These are phyloP conservation scores for Diploptera punctata DNA, from an alignment of 2,888 invertebrate species.

Conservation along the genomic window DNA sequence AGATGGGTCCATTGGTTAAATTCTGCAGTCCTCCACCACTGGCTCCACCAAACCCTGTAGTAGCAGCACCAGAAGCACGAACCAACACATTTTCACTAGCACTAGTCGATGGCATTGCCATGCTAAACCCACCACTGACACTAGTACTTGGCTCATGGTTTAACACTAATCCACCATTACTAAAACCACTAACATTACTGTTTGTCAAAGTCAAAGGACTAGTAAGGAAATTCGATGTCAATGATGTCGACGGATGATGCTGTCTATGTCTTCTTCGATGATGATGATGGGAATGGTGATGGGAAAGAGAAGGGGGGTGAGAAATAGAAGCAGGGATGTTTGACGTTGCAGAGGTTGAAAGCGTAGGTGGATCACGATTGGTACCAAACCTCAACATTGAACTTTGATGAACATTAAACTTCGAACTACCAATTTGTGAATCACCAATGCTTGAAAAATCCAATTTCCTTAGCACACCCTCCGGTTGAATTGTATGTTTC, in stretches of 20 bases:
- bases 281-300: constrained; percentile 14
- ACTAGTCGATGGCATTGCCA: constrained; percentile 25
- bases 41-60: constrained; percentile 19
- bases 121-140: constrained; percentile 14
- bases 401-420: constrained; percentile 32
- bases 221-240: constrained; percentile 37
- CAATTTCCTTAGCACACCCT: neutral
- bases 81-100: constrained; percentile 25
- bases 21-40: constrained; percentile 22
- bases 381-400: constrained; percentile 3
- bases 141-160: constrained; percentile 37
- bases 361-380: neutral
- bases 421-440: constrained; percentile 33
- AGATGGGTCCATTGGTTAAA: constrained; percentile 37
- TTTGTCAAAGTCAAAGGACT: constrained; percentile 23
- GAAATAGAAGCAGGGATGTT: neutral
- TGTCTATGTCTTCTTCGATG: constrained; percentile 27
- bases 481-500: neutral
- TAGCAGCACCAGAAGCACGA: constrained; percentile 23
- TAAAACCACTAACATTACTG: constrained; percentile 31
- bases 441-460: neutral
- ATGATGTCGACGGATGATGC: constrained; percentile 12
- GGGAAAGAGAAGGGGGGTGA: neutral
- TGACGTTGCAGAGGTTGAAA: neutral
- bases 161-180: constrained; percentile 36